Evolutionary conservation across 2,888 invertebrate species (phyloP).

Genomic region (Bombylius discolor): DNA sequence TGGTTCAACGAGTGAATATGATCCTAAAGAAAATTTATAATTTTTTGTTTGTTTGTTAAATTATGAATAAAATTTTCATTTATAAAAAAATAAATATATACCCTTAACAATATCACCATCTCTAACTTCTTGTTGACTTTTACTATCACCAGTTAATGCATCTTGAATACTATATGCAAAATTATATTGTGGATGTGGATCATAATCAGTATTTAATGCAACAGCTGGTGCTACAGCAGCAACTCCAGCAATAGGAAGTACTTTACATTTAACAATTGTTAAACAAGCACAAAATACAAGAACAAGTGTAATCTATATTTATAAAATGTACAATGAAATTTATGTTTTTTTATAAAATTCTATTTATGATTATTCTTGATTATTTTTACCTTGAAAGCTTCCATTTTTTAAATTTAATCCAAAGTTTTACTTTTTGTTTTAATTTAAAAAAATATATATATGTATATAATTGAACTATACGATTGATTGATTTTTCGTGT

Average conservation of each 20-base stretch:
- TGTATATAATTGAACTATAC: not conserved
- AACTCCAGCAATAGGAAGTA: conserved; percentile 15
- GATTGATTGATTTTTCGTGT: not conserved
- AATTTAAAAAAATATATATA: not conserved
- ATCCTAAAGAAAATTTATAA: conserved; percentile 16
- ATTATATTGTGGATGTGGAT: conserved; percentile 45
- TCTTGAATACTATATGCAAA: conserved; percentile 58
- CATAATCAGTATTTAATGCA: conserved; percentile 22
- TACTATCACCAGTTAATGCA: conserved; percentile 47
- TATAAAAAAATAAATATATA: conserved; percentile 8
- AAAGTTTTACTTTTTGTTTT: not conserved
- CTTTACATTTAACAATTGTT: conserved; percentile 18
- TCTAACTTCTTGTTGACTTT: conserved; percentile 42
- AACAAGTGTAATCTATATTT: not conserved
- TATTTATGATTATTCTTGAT: not conserved
- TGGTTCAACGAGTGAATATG: conserved; percentile 34
- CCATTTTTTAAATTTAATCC: not conserved
- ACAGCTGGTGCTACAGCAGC: conserved; percentile 18
- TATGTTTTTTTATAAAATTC: conserved; percentile 16
- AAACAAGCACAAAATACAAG: conserved; percentile 14
- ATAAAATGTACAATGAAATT: not conserved
- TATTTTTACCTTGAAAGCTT: not conserved
- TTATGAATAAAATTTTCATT: not conserved
- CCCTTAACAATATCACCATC: conserved; percentile 48
- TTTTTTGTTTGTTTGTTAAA: not conserved